phyloP scores from a whole-genome alignment of 2,888 invertebrate genomes.

The Pharmacophagus antenor region DNA sequence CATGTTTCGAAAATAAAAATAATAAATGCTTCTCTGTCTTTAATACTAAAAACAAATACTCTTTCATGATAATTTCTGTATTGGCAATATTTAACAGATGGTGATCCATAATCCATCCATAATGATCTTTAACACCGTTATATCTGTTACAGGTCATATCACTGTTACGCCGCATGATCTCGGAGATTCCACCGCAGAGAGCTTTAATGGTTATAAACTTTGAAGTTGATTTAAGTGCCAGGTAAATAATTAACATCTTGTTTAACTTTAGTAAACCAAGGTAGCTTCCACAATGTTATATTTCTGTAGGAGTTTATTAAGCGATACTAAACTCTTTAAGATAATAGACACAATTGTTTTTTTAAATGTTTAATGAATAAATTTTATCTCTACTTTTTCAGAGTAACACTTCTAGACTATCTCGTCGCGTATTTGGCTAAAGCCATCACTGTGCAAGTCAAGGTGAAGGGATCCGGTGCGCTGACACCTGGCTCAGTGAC shows the following conservation, averaged over 20 bases:
- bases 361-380: not conserved
- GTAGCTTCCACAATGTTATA: too few species aligned
- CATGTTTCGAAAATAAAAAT: too few species aligned
- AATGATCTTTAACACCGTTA: not conserved
- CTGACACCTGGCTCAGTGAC: conserved; percentile 69
- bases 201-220: conserved; percentile 88
- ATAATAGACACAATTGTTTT: too few species aligned
- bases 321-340: too few species aligned
- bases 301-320: too few species aligned
- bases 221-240: conserved; percentile 51
- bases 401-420: conserved; percentile 92
- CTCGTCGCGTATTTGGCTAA: conserved; percentile 95
- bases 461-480: conserved; percentile 75
- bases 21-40: too few species aligned
- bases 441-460: conserved; percentile 93
- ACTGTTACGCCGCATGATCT: conserved; percentile 91
- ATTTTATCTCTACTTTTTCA: conserved; percentile 44
- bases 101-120: not conserved
- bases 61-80: too few species aligned
- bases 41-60: too few species aligned
- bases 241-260: conserved; percentile 41
- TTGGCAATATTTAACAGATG: too few species aligned
- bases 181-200: conserved; percentile 92
- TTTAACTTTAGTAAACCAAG: too few species aligned
- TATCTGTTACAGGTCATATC: conserved; percentile 85